Base-by-base conservation (phyloP, 2,113 vertebrate species). In the Callospermophilus lateralis region DNA sequence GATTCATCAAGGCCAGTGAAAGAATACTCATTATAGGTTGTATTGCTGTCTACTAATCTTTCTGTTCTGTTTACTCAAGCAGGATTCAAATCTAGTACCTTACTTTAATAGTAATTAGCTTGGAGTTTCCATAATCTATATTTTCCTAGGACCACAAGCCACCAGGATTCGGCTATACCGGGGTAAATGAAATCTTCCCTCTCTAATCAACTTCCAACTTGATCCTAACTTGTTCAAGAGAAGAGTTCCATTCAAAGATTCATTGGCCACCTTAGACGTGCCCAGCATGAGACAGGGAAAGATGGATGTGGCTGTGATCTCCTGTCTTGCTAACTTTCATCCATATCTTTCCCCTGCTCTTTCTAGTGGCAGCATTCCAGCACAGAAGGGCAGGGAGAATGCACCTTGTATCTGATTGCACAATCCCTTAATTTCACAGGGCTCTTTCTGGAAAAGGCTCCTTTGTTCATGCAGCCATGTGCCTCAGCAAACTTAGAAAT, bases 41-140 rank as follows among this genome's bases (percentile, higher is more conserved):
- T 61, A 61, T 81, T 55, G 78, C 48, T 73, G 72, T 51, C 70
- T 70, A 39, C 68, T 94, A 92, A 93, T 74, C 53, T 92, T 93
- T 77, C 30, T 90, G 28, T 67, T 91, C 74, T 90, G 22, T 87
- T 84, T 81, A 81, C 34, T 81, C 45, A 84, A 58, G 73, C 1
- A 91, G 72, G 77, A 93, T 90, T 93, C 80, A 32, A 84, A 89
- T 70, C 17, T 16, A 89, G 37, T 48, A 95, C 48, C 79, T 84
- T 95, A 53, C n/a, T 92, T 73, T 77, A 73, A 92, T 0, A 88
- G 70, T 19, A 84, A 85, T 73, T 26, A 86, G 77, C 17, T 58
- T 70, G 80, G 61, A 6, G 19, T n/a, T 85, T 42, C 77, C 83
- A 73, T 65, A 93, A 86, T 87, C 39, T 30, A 26, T 78, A 84